These are phyloP conservation scores for Pseudomyrmex gracilis DNA, from an alignment of 1,140 invertebrate genomes.

Conservation along the genomic window DNA sequence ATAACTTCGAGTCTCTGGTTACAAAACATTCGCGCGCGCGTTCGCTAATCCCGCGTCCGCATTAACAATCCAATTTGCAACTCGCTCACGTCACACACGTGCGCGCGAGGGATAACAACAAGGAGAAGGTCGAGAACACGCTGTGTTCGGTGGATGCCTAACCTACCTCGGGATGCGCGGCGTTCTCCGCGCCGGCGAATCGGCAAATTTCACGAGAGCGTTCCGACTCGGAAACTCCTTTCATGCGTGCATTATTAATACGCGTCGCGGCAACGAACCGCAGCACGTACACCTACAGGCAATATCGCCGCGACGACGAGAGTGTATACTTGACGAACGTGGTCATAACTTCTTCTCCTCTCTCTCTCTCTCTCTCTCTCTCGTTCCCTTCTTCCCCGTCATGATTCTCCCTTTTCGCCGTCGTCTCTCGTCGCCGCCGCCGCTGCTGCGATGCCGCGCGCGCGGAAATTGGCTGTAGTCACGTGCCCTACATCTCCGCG, in stretches of 20 bases:
- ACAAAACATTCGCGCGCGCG: slow-evolving; percentile 48
- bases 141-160: slow-evolving; percentile 17
- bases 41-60: slow-evolving; percentile 44
- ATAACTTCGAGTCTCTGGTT: slow-evolving; percentile 43
- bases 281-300: slow-evolving; percentile 17
- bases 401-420: not conserved
- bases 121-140: not conserved
- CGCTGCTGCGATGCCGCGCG: not conserved
- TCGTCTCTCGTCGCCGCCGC: not conserved
- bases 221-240: slow-evolving; percentile 24
- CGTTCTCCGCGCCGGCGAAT: slow-evolving; percentile 10
- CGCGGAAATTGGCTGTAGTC: slow-evolving; percentile 63
- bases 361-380: too few species aligned
- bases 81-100: slow-evolving; percentile 35
- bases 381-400: not conserved
- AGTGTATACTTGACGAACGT: slow-evolving; percentile 32
- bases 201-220: slow-evolving; percentile 33
- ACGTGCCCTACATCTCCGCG: slow-evolving; percentile 55
- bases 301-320: not conserved
- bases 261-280: not conserved
- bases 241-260: slow-evolving; percentile 52
- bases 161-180: slow-evolving; percentile 9
- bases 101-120: not conserved
- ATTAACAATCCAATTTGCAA: slow-evolving; percentile 60
- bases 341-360: slow-evolving; percentile 2